A percentile compares a stretch with the other conserved stretches of the same genome.
phyloP scores from a whole-genome alignment of 2,113 vertebrate genomes.

The Pardalotus punctatus region DNA sequence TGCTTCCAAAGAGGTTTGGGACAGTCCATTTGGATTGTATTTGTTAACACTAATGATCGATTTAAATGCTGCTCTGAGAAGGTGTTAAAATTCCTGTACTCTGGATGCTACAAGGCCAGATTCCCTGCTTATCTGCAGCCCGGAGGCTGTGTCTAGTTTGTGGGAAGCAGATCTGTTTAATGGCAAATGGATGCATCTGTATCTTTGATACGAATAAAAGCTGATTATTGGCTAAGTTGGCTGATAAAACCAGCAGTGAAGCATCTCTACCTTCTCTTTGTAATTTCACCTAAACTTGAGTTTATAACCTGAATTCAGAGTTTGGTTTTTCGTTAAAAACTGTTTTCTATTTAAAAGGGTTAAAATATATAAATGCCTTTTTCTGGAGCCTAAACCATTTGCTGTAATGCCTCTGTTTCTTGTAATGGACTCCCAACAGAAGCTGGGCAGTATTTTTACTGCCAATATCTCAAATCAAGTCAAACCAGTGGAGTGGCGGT shows the following conservation, averaged over 20 bases:
- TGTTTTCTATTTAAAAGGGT: not conserved
- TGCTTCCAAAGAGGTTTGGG: not conserved
- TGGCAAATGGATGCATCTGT: not conserved
- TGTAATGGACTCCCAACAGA: not conserved
- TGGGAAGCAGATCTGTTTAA: not conserved
- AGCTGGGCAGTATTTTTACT: not conserved
- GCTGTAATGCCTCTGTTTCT: not conserved
- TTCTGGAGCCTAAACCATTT: not conserved
- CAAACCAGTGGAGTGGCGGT: not conserved
- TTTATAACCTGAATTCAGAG: not conserved
- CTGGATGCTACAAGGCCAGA: not conserved
- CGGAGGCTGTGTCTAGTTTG: not conserved
- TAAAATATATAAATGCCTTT: not conserved
- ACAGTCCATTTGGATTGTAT: not conserved
- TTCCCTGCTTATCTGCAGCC: not conserved
- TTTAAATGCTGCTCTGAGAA: not conserved
- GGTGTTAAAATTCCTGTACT: conserved; percentile 29
- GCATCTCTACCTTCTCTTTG: not conserved
- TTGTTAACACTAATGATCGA: not conserved
- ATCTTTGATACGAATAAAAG: conserved; percentile 1
- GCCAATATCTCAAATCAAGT: not conserved
- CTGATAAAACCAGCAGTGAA: not conserved
- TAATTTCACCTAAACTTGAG: not conserved
- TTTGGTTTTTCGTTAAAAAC: not conserved
- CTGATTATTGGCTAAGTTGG: not conserved